Percentiles rank a stretch among this genome's conserved stretches.
phyloP scores from a whole-genome alignment of 2,797 vertebrate genomes.

The Esox masquinongy region DNA sequence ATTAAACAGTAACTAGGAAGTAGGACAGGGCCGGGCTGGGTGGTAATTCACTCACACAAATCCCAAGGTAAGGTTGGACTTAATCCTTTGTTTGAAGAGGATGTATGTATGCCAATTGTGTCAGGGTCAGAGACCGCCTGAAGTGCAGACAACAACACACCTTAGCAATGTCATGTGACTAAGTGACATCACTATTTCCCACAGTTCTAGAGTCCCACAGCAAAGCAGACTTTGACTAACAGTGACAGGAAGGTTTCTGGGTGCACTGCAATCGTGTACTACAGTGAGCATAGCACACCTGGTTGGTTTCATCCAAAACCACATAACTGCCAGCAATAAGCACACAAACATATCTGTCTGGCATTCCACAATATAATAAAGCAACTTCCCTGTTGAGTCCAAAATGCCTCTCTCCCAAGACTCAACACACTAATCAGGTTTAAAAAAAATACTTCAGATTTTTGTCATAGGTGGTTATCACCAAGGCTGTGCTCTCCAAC shows the following conservation, averaged over 20 bases:
- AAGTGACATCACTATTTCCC: not conserved
- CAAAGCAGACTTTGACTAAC: not conserved
- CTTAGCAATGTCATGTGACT: not conserved
- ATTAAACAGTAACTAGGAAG: conserved; percentile 18
- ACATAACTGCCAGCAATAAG: conserved; percentile 22
- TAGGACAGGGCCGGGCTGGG: not conserved
- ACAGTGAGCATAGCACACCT: not conserved
- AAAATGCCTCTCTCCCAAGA: not conserved
- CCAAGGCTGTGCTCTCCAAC: not conserved
- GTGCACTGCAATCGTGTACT: not conserved
- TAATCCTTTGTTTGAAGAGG: conserved; percentile 10
- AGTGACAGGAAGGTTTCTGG: not conserved
- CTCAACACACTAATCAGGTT: conserved; percentile 3
- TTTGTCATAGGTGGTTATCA: conserved; percentile 10
- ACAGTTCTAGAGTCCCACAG: not conserved
- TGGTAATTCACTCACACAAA: not conserved
- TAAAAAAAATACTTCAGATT: not conserved
- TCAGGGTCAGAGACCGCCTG: not conserved
- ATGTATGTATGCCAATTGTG: not conserved
- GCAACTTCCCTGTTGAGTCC: not conserved
- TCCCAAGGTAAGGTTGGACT: conserved; percentile 4
- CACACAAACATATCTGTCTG: conserved; percentile 7
- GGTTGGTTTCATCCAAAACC: conserved; percentile 10
- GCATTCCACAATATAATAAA: conserved; percentile 8
- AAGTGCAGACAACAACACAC: conserved; percentile 9